A percentile compares a stretch with the other conserved stretches of the same genome.
Conservation (phyloP, 1,140 invertebrate genomes). For the Zaprionus gabonicus region DNA sequence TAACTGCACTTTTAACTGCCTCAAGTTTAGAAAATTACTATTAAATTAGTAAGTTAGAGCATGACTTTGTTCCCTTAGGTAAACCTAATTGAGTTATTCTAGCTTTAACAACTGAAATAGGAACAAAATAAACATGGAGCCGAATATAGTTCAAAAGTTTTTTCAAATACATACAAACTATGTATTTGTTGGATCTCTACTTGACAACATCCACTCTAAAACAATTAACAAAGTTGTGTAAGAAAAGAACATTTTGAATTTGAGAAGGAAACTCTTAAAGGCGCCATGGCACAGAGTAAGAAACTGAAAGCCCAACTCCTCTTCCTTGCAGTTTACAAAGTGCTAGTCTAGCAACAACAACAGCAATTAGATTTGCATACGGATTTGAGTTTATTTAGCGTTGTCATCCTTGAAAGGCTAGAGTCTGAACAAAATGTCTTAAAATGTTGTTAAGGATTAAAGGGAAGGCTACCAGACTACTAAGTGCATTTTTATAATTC, state of each 20-base stretch:
- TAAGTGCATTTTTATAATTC: background rate
- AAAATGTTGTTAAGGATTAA: background rate
- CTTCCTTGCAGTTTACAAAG: background rate
- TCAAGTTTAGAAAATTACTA: background rate
- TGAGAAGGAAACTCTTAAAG: background rate
- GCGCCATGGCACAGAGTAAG: background rate
- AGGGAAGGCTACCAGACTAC: no score
- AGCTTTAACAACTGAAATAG: background rate
- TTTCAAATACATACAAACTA: background rate
- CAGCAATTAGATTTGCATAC: conserved; percentile 8
- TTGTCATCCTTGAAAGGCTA: background rate
- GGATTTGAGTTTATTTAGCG: conserved; percentile 5
- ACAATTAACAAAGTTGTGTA: background rate
- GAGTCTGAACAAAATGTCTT: background rate
- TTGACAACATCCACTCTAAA: background rate
- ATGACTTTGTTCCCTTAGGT: background rate
- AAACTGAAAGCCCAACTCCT: background rate
- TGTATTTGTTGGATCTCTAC: background rate
- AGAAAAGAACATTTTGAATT: background rate
- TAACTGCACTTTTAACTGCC: background rate
- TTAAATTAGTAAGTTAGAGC: background rate
- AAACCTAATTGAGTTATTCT: background rate
- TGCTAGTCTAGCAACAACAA: background rate
- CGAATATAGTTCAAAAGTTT: background rate
- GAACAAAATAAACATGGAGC: background rate